Evolutionary conservation across 92 coral and sea anemone genomes (phyloP).

Genomic region (Epizoanthus stellaris): DNA sequence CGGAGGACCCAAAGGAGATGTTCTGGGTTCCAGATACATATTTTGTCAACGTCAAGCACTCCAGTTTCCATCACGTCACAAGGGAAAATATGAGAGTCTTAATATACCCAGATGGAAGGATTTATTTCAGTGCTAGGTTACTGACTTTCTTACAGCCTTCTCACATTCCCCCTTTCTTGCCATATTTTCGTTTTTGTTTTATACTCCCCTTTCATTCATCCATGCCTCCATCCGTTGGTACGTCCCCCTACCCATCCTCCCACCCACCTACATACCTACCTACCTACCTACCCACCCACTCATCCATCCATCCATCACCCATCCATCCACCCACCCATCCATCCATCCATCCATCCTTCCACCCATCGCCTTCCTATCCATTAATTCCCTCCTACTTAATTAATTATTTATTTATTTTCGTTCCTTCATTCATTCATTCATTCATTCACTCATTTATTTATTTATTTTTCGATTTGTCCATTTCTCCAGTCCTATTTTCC

Average conservation of each 20-base stretch:
- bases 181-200: no score
- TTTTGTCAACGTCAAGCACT: conserved; percentile 87
- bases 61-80: conserved; percentile 82
- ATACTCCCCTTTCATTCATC: no score
- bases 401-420: background rate
- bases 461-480: background rate
- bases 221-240: no score
- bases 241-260: no score
- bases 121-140: conserved; percentile 40
- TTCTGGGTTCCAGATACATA: conserved; percentile 98
- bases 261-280: no score
- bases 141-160: no score
- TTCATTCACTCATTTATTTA: background rate
- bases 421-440: background rate
- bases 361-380: no score
- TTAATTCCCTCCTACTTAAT: background rate
- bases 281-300: no score
- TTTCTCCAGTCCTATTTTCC: background rate
- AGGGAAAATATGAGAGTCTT: conserved; percentile 88
- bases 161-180: no score
- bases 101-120: conserved; percentile 67
- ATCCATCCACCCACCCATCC: no score
- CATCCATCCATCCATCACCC: no score
- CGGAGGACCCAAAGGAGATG: conserved; percentile 80
- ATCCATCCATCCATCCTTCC: no score